Percentiles rank a stretch among this genome's conserved stretches.
These are phyloP conservation scores for Caenorhabditis briggsae DNA, from an alignment of 1,140 invertebrate genomes.

Conservation along the genomic window DNA sequence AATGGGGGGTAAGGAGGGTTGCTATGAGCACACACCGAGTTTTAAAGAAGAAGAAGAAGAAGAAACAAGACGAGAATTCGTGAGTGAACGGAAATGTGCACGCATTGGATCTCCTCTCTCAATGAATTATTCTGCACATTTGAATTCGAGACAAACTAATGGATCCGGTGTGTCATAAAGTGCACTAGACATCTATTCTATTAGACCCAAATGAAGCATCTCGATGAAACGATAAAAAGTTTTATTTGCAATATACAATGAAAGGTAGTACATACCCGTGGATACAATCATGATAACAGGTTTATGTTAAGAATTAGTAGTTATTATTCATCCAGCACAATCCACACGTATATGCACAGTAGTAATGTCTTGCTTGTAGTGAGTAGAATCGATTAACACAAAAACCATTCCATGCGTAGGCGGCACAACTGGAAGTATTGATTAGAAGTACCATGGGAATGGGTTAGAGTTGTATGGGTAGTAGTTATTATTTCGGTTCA, in stretches of 20 bases:
- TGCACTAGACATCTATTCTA: background rate
- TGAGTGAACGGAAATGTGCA: constrained; percentile 18
- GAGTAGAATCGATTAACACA: constrained; percentile 37
- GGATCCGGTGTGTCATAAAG: background rate
- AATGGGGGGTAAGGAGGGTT: background rate
- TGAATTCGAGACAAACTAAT: constrained; percentile 14
- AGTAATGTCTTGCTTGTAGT: constrained; percentile 38
- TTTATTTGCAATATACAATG: constrained; percentile 10
- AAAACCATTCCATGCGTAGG: constrained; percentile 49
- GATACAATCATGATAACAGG: background rate
- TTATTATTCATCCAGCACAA: constrained; percentile 52
- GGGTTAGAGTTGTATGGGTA: background rate
- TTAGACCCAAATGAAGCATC: no score
- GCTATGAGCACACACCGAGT: background rate
- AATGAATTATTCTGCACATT: constrained; percentile 43
- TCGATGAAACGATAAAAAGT: background rate
- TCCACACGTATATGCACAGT: constrained; percentile 48
- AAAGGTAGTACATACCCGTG: constrained; percentile 18
- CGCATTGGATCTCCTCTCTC: background rate
- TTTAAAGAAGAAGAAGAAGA: background rate
- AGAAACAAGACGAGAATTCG: background rate
- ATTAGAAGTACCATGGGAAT: constrained; percentile 7
- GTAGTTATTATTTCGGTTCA: background rate
- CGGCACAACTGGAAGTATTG: constrained; percentile 21
- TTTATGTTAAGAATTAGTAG: background rate